Base-by-base conservation (phyloP, 2,888 invertebrate genomes). In the Carcina quercana region DNA sequence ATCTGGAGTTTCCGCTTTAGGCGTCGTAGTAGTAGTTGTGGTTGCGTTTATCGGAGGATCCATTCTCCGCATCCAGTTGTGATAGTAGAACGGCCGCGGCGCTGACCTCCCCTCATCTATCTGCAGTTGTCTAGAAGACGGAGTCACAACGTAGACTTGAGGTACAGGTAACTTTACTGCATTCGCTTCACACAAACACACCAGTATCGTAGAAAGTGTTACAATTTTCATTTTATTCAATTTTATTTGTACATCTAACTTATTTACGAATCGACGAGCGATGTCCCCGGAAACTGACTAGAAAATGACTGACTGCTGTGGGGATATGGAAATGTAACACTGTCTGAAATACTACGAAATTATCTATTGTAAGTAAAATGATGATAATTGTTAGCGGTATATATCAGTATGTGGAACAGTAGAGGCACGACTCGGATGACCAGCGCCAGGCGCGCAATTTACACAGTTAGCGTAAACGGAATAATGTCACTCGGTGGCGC, bases 341-440 rank as follows among this genome's bases (percentile, higher is more conserved):
- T 40, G 33, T 34, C 37, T 30, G 42, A 43, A n/a, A n/a, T n/a
- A n/a, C n/a, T n/a, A n/a, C n/a, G n/a, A n/a, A n/a, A 51, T 17
- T 17, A 50, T 53, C 47, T 45, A 45, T 43, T 39, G 42, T 47
- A 59, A 60, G 66, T 54, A 54, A 76, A 79, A 60, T 65, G 67
- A 65, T 59, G 80, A 66, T 82, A 83, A 83, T 82, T 83, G 57
- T 54, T 80, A 71, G 73, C 83, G 83, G 83, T 80, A 76, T 68
- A n/a, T n/a, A 57, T 36, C 30, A 46, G 58, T 65, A 79, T 75
- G 71, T 82, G 47, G 82, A 61, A 68, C 80, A 52, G 32, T 50
- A 50, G 52, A 57, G 47, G 53, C 79, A 80, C 79, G 79, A 76
- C 55, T 50, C 48, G 45, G 53, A 58, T 65, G 71, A 67, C 64